Conservation (phyloP, 2,113 vertebrate genomes). For the Carollia perspicillata region DNA sequence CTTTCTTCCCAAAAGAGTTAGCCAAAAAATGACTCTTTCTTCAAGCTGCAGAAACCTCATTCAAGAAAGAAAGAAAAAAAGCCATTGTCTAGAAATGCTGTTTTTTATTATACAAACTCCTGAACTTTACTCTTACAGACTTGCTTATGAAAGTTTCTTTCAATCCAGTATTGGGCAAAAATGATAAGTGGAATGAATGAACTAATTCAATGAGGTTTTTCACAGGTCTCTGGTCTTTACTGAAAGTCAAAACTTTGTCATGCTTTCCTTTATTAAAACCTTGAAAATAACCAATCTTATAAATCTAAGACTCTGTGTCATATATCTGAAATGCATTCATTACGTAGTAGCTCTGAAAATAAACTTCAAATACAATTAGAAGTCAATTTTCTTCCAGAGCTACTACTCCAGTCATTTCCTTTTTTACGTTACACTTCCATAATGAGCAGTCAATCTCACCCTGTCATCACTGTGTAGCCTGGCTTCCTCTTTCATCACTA, state of each 20-base stretch:
- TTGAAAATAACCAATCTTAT: conserved; percentile 21
- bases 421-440: not conserved
- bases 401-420: not conserved
- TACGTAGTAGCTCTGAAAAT: conserved; percentile 45
- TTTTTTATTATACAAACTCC: not conserved
- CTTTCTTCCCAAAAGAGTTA: conserved; percentile 33
- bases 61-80: not conserved
- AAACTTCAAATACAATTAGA: conserved; percentile 48
- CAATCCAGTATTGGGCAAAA: not conserved
- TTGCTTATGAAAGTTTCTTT: conserved; percentile 54
- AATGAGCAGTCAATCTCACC: not conserved
- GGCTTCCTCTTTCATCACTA: not conserved
- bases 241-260: conserved; percentile 45
- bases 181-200: conserved; percentile 51
- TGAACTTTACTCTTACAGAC: conserved; percentile 10
- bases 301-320: not conserved
- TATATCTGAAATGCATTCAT: conserved; percentile 31
- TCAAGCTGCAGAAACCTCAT: not conserved
- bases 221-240: not conserved
- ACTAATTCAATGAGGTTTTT: conserved; percentile 18
- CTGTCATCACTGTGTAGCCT: not conserved
- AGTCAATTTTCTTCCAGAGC: conserved; percentile 38
- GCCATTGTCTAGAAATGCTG: conserved; percentile 9
- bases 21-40: conserved; percentile 15
- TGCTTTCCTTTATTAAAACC: conserved; percentile 35